Conservation (phyloP, 2,113 vertebrate genomes). For the Macrotis lagotis region DNA sequence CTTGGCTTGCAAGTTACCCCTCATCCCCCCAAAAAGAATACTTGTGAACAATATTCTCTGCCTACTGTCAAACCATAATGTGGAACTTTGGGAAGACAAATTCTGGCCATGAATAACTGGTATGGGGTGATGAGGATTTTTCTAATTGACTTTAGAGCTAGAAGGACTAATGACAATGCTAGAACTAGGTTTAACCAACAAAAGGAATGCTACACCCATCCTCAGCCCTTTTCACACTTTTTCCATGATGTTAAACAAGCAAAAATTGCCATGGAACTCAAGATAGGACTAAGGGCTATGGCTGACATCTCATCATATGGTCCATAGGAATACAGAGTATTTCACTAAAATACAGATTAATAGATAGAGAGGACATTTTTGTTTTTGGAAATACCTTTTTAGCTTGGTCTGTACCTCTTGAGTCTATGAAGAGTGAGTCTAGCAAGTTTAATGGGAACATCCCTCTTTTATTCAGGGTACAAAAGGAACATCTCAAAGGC, state of each 20-base stretch:
- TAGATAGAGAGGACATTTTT: too few species aligned
- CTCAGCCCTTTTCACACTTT: background rate
- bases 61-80: background rate
- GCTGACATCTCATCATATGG: background rate
- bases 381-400: too few species aligned
- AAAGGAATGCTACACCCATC: background rate
- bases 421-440: too few species aligned
- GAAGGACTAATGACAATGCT: background rate
- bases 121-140: background rate
- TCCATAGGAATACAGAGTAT: too few species aligned
- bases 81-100: background rate
- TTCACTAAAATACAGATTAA: too few species aligned
- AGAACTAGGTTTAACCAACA: background rate
- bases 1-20: background rate
- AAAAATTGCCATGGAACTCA: background rate
- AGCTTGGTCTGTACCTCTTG: too few species aligned
- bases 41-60: background rate
- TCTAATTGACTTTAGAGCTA: background rate
- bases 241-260: background rate
- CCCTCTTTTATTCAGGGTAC: too few species aligned
- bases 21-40: background rate
- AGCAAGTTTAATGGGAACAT: too few species aligned
- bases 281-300: background rate
- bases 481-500: too few species aligned
- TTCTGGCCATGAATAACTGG: background rate